phyloP scores from a whole-genome alignment of 2,113 vertebrate species.

The Willisornis vidua region DNA sequence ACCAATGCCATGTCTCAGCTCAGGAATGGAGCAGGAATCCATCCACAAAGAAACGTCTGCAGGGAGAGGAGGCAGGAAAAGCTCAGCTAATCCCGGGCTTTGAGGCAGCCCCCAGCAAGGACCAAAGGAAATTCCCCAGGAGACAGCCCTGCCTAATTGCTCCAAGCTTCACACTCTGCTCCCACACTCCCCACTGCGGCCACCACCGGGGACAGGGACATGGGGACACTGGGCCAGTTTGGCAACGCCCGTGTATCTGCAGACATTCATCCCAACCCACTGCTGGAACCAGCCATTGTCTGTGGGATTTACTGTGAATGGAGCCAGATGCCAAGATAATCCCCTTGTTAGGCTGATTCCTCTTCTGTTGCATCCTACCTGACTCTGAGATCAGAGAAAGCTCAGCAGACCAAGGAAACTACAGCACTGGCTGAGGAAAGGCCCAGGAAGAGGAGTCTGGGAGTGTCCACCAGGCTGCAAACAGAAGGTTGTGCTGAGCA shows the following conservation, averaged over 20 bases:
- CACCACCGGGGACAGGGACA: neutral
- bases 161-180: neutral
- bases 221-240: neutral
- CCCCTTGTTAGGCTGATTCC: neutral
- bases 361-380: neutral
- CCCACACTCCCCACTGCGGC: neutral
- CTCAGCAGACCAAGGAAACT: neutral
- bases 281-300: neutral
- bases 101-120: neutral
- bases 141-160: neutral
- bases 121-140: neutral
- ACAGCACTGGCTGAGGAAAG: neutral
- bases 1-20: rapidly evolving
- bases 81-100: neutral
- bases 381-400: constrained; percentile 19
- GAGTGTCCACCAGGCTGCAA: neutral
- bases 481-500: neutral
- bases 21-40: rapidly evolving
- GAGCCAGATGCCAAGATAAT: constrained; percentile 35
- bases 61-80: neutral
- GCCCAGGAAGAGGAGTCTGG: neutral
- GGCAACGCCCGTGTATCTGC: neutral
- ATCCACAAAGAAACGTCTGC: neutral
- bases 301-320: neutral
- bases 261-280: neutral